phyloP scores from a whole-genome alignment of 2,113 vertebrate species.

The Seriola dumerili region DNA sequence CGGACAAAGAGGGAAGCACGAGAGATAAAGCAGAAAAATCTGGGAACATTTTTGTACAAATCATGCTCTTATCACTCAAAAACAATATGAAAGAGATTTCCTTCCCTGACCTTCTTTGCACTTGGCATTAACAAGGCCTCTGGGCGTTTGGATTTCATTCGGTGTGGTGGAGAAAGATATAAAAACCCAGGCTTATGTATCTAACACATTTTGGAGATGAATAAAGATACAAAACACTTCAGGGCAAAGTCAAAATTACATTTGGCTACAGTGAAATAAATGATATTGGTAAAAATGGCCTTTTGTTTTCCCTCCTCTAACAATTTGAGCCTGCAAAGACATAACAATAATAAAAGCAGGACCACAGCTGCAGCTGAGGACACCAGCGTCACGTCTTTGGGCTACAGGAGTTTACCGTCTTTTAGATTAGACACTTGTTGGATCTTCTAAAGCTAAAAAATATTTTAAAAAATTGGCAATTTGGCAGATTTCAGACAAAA shows the following conservation, averaged over 20 bases:
- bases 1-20: neutral
- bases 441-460: too few relatives aligned
- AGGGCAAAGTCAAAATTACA: neutral
- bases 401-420: neutral
- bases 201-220: neutral
- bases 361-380: neutral
- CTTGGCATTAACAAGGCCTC: neutral
- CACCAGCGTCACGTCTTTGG: neutral
- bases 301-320: neutral
- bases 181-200: neutral
- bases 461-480: too few relatives aligned
- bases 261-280: neutral
- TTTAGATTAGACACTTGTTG: too few relatives aligned
- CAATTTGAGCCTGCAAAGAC: neutral
- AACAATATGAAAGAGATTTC: constrained; percentile 37
- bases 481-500: too few relatives aligned
- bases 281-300: neutral
- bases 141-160: constrained; percentile 2
- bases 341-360: neutral
- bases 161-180: neutral
- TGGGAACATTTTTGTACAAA: constrained; percentile 21
- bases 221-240: neutral
- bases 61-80: constrained; percentile 3
- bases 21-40: constrained; percentile 28
- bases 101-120: constrained; percentile 13